A percentile compares a stretch with the other conserved stretches of the same genome.
phyloP scores from a whole-genome alignment of 2,113 vertebrate genomes.

The Maccullochella peelii region DNA sequence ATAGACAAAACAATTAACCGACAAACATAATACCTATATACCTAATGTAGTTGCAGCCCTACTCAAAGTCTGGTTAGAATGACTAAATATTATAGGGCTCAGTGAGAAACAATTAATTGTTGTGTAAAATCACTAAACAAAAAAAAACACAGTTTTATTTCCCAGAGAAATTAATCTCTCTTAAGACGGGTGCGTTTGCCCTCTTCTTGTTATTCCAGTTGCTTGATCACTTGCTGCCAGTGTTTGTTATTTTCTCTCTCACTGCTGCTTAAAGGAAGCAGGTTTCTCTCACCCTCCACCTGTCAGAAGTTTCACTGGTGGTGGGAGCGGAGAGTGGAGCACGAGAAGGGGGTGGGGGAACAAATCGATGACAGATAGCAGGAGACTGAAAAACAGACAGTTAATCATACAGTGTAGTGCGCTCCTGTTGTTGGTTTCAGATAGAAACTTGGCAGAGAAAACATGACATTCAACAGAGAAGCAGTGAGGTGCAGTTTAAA shows the following conservation, averaged over 20 bases:
- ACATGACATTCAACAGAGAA: constrained; percentile 13
- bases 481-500: constrained; percentile 16
- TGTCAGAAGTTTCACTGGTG: constrained; percentile 77
- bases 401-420: constrained; percentile 35
- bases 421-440: constrained; percentile 20
- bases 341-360: not conserved
- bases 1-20: not conserved
- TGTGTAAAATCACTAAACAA: not conserved
- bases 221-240: constrained; percentile 44
- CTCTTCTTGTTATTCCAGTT: constrained; percentile 75
- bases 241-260: constrained; percentile 73
- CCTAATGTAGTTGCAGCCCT: not conserved
- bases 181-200: constrained; percentile 4
- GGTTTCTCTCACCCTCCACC: constrained; percentile 87
- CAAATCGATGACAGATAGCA: constrained; percentile 54
- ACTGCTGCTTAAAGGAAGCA: constrained; percentile 79
- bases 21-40: not conserved
- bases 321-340: not conserved
- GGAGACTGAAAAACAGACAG: constrained; percentile 42
- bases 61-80: not conserved
- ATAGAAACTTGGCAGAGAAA: constrained; percentile 58
- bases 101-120: not conserved
- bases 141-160: constrained; percentile 12
- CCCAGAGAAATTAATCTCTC: constrained; percentile 18
- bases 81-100: not conserved